phyloP scores from a whole-genome alignment of 2,888 invertebrate genomes.

The Aethes cnicana region DNA sequence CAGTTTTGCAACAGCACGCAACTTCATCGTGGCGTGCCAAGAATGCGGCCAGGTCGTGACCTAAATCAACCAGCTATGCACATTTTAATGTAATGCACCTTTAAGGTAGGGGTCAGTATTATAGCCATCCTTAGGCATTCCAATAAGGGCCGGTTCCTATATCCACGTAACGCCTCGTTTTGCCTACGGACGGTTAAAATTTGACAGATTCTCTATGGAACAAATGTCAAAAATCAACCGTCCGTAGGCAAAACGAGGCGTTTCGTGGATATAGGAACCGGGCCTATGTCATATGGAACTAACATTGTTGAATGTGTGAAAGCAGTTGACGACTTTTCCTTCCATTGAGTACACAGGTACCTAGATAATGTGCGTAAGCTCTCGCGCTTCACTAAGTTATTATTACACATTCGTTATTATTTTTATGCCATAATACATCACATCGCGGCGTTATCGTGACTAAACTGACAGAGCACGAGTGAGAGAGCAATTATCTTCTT shows the following conservation, averaged over 20 bases:
- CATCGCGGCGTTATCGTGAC: constrained; percentile 18
- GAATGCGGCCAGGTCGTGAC: constrained; percentile 38
- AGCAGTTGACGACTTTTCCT: too few species aligned
- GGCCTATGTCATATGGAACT: too few species aligned
- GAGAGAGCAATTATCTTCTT: constrained; percentile 4
- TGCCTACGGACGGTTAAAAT: too few species aligned
- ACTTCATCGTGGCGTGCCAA: constrained; percentile 36
- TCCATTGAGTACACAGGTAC: too few species aligned
- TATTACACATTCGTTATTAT: too few species aligned
- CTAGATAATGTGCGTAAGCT: too few species aligned
- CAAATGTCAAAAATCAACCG: too few species aligned
- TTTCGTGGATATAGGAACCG: too few species aligned
- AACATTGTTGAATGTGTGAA: too few species aligned
- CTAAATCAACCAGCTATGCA: constrained; percentile 25
- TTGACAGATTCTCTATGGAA: too few species aligned
- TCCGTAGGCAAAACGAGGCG: too few species aligned
- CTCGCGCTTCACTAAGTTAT: not conserved
- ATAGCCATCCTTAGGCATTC: not conserved
- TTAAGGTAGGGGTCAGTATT: not conserved
- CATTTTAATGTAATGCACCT: constrained; percentile 18
- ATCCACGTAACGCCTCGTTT: too few species aligned
- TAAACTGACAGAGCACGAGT: constrained; percentile 11
- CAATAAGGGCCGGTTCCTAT: not conserved
- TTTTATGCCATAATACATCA: constrained; percentile 3
- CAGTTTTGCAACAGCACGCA: constrained; percentile 46